Percentiles rank a stretch among this genome's conserved stretches.
These are phyloP conservation scores for Poeciliopsis occidentalis DNA, from an alignment of 2,113 vertebrate genomes.

Conservation along the genomic window DNA sequence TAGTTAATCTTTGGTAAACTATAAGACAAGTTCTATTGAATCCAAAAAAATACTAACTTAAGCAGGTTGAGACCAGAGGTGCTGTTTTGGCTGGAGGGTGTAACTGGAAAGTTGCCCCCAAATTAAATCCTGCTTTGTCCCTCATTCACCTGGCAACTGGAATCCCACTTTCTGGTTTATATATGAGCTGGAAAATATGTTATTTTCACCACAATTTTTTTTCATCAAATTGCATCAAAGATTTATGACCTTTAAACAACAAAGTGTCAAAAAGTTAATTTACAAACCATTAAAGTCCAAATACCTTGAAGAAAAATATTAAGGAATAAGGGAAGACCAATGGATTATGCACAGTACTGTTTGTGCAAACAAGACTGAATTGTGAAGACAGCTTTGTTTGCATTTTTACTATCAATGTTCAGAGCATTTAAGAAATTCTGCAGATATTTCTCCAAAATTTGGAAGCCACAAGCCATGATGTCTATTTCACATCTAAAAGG, in stretches of 20 bases:
- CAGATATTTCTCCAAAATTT: not conserved
- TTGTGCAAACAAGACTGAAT: not conserved
- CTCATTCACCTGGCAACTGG: not conserved
- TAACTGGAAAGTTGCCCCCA: not conserved
- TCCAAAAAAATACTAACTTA: not conserved
- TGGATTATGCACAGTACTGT: not conserved
- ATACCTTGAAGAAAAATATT: not conserved
- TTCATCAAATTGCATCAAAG: not conserved
- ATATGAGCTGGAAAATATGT: not conserved
- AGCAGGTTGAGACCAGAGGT: not conserved
- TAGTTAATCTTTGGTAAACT: not conserved
- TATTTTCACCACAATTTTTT: too few species aligned
- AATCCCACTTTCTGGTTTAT: not conserved
- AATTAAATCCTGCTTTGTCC: not conserved
- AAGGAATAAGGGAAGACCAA: not conserved
- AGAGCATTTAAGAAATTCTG: not conserved
- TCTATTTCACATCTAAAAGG: not conserved
- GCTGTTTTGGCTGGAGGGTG: not conserved
- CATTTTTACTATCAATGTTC: not conserved
- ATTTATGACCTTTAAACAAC: not conserved
- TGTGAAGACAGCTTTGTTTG: not conserved
- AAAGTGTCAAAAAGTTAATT: not conserved
- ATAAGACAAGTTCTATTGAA: not conserved
- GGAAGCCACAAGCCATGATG: not conserved
- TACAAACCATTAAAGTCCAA: not conserved